Evolutionary conservation across 2,113 vertebrate genomes (phyloP), one percentile per base, ranked within the genome.

Genomic region (Oryzias woworae): DNA sequence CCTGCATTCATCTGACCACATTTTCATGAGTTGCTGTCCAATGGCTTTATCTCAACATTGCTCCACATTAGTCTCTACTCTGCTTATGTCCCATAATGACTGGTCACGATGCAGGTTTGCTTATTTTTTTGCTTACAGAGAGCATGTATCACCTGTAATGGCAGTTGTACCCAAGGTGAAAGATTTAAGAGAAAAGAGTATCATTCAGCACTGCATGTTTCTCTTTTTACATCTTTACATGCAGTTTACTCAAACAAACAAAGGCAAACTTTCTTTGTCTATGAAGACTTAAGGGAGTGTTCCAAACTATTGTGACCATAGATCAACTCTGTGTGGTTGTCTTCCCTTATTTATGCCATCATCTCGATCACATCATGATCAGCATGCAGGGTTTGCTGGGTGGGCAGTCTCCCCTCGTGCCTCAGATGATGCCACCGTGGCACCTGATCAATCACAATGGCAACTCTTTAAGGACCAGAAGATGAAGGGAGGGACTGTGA

Each of bases 381-480:
- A 80, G 67, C 60, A 73, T 74, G 75, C 83, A 0, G 53, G 49
- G 20, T 59, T 71, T 53, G 65, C 46, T 70, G 79, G 78, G 78
- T 70, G 78, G 84, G 78, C 62, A 58, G 69, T 69, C 69, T 58
- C 53, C 71, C 61, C 75, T 22, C 81, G 62, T 52, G 77, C 77
- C 71, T 51, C 62, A 50, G 58, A 49, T 63, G 80, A 83, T 76
- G 80, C 78, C 72, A 13, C 64, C 13, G 72, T 66, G 77, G 50
- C 53, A 77, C 62, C 69, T 71, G 83, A 90, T 90, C 83, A 83
- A 85, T 90, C 83, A 86, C 73, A n/a, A 36, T 13, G 49, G 67
- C 73, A 61, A 70, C 66, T 75, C 83, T 73, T 82, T 62, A 59
- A 71, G 77, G 82, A 78, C 42, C 44, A 44, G 62, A 4, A 45